Evolutionary conservation across 2,113 vertebrate genomes (phyloP).

Genomic region (Mustelus asterias): DNA sequence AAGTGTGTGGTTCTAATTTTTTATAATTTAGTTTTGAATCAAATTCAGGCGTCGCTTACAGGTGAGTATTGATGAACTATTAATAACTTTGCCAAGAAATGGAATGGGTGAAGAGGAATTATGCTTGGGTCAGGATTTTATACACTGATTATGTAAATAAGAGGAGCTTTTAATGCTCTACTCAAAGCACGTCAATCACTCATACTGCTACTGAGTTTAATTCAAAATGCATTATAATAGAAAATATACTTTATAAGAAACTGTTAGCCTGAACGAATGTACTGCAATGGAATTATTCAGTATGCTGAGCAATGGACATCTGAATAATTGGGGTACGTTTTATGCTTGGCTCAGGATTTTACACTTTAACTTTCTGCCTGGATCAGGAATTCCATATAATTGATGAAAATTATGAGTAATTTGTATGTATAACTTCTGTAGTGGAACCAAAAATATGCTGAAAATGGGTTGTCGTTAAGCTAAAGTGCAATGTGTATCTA

Average conservation of each 20-base stretch:
- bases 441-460: neutral
- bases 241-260: constrained; percentile 9
- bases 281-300: neutral
- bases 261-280: constrained; percentile 2
- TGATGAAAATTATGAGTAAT: neutral
- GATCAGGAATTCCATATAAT: constrained; percentile 7
- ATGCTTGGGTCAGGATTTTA: constrained; percentile 5
- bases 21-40: neutral
- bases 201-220: neutral
- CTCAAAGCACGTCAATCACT: neutral
- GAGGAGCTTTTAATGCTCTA: neutral
- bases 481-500: neutral
- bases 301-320: neutral
- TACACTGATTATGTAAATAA: constrained; percentile 12
- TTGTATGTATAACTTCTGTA: neutral
- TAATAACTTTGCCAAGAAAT: neutral
- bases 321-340: neutral
- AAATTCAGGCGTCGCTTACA: neutral
- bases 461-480: neutral
- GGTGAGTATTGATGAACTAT: neutral
- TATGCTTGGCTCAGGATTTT: neutral
- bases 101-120: neutral
- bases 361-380: neutral
- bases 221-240: constrained; percentile 1
- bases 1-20: neutral